Percentiles rank a stretch among this genome's conserved stretches.
Conservation (phyloP, 2,113 vertebrate species). For the Anoura caudifer region DNA sequence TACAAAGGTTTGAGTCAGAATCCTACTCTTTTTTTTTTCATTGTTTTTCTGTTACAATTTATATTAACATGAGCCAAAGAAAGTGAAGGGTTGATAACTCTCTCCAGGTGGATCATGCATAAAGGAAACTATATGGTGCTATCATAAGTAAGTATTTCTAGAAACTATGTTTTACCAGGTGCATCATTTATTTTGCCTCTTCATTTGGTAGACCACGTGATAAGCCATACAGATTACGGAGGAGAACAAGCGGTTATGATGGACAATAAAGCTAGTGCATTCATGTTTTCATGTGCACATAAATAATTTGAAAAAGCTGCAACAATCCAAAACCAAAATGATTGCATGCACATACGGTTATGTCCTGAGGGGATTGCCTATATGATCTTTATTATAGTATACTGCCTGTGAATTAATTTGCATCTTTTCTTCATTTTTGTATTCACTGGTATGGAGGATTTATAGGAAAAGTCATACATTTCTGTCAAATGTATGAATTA, state of each 20-base stretch:
- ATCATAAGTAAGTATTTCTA: neutral
- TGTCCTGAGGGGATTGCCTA: neutral
- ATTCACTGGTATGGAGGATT: neutral
- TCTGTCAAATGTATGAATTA: neutral
- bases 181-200: neutral
- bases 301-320: neutral
- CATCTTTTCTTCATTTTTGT: neutral
- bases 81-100: neutral
- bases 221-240: neutral
- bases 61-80: neutral
- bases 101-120: neutral
- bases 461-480: neutral
- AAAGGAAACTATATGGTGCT: neutral
- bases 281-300: neutral
- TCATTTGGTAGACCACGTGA: neutral
- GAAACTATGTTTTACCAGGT: neutral
- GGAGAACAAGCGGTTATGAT: neutral
- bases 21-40: neutral
- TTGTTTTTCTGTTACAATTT: neutral
- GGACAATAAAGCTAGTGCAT: neutral
- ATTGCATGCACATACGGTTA: neutral
- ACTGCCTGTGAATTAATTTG: neutral
- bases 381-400: neutral
- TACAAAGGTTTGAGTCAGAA: neutral
- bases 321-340: neutral